A percentile compares a stretch with the other conserved stretches of the same genome.
These are phyloP conservation scores for Stegophylla sp. DNA, from an alignment of 2,888 invertebrate genomes.

Conservation along the genomic window DNA sequence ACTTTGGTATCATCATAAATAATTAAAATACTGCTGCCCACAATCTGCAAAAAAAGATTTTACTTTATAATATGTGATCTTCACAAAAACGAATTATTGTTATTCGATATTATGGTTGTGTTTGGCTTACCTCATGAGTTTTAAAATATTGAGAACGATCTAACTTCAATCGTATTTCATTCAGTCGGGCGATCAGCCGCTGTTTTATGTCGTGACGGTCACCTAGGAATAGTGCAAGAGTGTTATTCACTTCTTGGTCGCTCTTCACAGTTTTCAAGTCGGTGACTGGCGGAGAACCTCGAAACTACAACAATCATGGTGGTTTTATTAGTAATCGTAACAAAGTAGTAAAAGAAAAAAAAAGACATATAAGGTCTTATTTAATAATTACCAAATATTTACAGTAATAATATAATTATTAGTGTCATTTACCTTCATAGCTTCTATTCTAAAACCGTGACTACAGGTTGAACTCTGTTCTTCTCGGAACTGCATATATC, in stretches of 20 bases:
- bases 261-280: constrained; percentile 88
- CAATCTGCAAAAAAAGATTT: constrained; percentile 68
- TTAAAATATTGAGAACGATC: constrained; percentile 85
- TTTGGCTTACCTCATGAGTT: constrained; percentile 76
- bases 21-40: constrained; percentile 92
- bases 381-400: background rate
- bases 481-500: constrained; percentile 97
- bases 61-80: background rate
- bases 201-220: constrained; percentile 72
- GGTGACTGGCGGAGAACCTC: constrained; percentile 81
- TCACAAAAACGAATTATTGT: background rate
- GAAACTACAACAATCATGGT: constrained; percentile 67
- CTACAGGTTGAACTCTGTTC: constrained; percentile 89
- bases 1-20: constrained; percentile 88
- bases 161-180: constrained; percentile 78
- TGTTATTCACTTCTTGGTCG: constrained; percentile 75
- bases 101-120: too few species aligned
- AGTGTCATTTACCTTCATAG: constrained; percentile 73
- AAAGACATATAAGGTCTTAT: background rate
- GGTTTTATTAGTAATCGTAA: too few species aligned
- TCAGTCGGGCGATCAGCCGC: constrained; percentile 76
- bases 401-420: background rate
- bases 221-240: constrained; percentile 78
- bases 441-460: constrained; percentile 95
- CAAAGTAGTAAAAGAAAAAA: too few species aligned